A percentile compares a stretch with the other conserved stretches of the same genome.
Evolutionary conservation across 1,140 invertebrate species (phyloP).

Genomic region (Neodiprion pinetum): DNA sequence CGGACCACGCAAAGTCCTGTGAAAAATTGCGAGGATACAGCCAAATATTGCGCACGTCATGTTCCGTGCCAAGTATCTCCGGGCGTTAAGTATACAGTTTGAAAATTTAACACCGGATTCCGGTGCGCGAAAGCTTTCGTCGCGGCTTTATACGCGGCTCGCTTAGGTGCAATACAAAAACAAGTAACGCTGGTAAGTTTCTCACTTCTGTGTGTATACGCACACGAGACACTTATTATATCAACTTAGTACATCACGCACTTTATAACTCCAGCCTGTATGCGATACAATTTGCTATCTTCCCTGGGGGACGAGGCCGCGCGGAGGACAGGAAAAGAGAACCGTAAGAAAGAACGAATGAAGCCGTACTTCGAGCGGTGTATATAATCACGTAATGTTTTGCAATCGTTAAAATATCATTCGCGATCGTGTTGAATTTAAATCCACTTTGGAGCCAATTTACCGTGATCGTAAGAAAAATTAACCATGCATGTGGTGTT

Average conservation of each 20-base stretch:
- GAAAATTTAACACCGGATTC: not conserved
- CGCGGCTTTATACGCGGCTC: not conserved
- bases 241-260: not conserved
- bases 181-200: not conserved
- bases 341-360: not conserved
- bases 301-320: not conserved
- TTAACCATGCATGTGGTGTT: not conserved
- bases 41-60: not conserved
- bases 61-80: not conserved
- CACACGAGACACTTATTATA: not conserved
- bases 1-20: not conserved
- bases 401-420: conserved; percentile 7
- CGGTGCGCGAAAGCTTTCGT: too few species aligned
- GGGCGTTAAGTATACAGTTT: not conserved
- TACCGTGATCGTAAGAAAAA: not conserved
- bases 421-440: conserved; percentile 2
- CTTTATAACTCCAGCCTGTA: not conserved
- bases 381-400: conserved; percentile 4
- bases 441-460: not conserved
- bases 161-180: not conserved
- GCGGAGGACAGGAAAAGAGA: not conserved
- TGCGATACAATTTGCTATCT: not conserved
- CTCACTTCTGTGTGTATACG: not conserved
- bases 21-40: not conserved
- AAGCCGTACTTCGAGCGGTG: not conserved